These are phyloP conservation scores for Caenorhabditis drosophilae DNA, from an alignment of 2,888 invertebrate genomes.

Conservation along the genomic window DNA sequence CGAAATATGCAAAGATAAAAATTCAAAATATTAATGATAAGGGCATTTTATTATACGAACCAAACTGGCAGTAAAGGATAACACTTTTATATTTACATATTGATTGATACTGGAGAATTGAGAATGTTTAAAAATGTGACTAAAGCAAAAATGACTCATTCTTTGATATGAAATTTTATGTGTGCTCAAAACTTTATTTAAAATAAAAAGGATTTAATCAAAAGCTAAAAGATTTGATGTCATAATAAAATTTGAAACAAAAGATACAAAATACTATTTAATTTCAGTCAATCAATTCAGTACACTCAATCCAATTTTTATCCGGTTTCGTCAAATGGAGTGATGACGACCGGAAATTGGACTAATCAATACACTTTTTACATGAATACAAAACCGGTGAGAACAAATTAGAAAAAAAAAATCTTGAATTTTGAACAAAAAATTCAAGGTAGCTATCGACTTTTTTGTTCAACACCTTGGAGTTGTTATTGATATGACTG, in stretches of 20 bases:
- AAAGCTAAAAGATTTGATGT: not conserved
- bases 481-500: slow-evolving; percentile 41
- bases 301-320: slow-evolving; percentile 54
- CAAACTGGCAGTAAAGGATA: not conserved
- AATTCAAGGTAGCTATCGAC: slow-evolving; percentile 51
- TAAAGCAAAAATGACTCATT: not conserved
- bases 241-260: not conserved
- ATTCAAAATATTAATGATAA: no score
- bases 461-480: slow-evolving; percentile 61
- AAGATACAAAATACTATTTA: not conserved
- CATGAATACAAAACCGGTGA: slow-evolving; percentile 54
- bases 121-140: not conserved
- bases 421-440: not conserved
- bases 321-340: slow-evolving; percentile 37
- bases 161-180: no score
- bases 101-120: slow-evolving; percentile 28
- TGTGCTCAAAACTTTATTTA: no score
- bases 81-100: slow-evolving; percentile 24
- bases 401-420: not conserved
- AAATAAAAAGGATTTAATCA: slow-evolving; percentile 13
- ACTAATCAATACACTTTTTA: slow-evolving; percentile 40
- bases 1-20: no score
- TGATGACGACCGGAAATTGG: slow-evolving; percentile 51
- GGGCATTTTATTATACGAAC: no score
- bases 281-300: slow-evolving; percentile 55